A percentile compares a stretch with the other conserved stretches of the same genome.
phyloP scores from a whole-genome alignment of 2,888 invertebrate species.

The Norana najaformis region DNA sequence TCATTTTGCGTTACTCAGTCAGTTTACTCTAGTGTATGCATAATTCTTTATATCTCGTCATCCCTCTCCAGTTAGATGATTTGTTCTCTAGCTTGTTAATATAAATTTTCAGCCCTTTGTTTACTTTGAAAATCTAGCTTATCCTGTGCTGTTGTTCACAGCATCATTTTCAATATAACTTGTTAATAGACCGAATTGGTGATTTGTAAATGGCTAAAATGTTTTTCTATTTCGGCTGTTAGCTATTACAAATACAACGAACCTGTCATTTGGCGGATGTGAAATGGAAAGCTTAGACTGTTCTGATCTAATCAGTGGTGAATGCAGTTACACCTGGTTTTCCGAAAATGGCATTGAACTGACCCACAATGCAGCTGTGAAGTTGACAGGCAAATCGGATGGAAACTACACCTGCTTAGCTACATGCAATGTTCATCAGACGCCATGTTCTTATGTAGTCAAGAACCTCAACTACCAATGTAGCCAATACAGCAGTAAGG shows the following conservation, averaged over 20 bases:
- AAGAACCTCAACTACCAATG: background rate
- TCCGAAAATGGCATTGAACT: background rate
- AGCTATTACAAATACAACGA: no score
- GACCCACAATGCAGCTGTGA: background rate
- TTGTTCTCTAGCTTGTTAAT: no score
- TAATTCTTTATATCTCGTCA: no score
- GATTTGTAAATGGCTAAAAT: background rate
- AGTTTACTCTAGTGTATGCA: background rate
- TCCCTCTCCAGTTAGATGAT: no score
- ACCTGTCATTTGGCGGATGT: background rate
- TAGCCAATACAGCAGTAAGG: background rate
- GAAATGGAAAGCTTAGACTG: background rate
- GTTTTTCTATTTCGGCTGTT: no score
- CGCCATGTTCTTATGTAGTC: background rate
- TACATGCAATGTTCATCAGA: background rate
- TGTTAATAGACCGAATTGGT: background rate
- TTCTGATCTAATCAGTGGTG: background rate
- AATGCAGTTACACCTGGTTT: background rate
- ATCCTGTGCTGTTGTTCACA: background rate
- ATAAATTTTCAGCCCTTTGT: background rate
- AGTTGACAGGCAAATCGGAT: background rate
- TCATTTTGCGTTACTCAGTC: background rate
- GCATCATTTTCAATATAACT: background rate
- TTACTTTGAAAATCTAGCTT: background rate
- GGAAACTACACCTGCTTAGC: conserved; percentile 1